These are phyloP conservation scores for Cepaea hortensis DNA, from an alignment of 2,888 invertebrate species.

Conservation along the genomic window DNA sequence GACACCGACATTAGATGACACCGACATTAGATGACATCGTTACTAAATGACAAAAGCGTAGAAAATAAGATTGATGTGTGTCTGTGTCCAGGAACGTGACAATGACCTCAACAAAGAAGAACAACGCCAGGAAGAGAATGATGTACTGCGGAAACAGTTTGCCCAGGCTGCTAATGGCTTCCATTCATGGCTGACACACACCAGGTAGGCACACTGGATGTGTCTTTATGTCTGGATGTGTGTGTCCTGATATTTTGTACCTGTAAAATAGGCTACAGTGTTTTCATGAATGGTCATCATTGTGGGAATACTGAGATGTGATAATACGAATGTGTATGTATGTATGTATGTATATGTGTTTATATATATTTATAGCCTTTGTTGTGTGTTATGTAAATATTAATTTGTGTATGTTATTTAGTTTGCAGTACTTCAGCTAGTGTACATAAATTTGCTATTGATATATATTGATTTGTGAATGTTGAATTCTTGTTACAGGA, in stretches of 20 bases:
- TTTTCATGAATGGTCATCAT: too few relatives aligned
- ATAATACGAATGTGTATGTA: too few relatives aligned
- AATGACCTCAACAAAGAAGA: constrained; percentile 86
- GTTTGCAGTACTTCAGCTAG: too few relatives aligned
- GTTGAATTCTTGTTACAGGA: constrained; percentile 29
- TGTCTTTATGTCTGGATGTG: too few relatives aligned
- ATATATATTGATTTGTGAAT: neutral
- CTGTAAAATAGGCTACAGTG: too few relatives aligned
- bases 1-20: too few relatives aligned
- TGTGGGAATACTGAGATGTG: too few relatives aligned
- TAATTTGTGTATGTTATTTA: neutral
- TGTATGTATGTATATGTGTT: too few relatives aligned
- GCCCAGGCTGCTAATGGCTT: constrained; percentile 99
- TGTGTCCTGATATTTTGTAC: too few relatives aligned
- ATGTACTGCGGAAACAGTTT: constrained; percentile 97
- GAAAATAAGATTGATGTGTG: neutral
- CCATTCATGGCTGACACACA: constrained; percentile 84
- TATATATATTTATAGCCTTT: too few relatives aligned
- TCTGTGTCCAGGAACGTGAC: constrained; percentile 78
- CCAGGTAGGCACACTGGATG: constrained; percentile 82
- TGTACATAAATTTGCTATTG: neutral
- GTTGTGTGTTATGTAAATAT: neutral
- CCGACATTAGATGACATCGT: too few relatives aligned
- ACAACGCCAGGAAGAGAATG: constrained; percentile 98
- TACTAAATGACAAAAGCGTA: neutral